Percentiles rank a stretch among this genome's conserved stretches.
phyloP scores from a whole-genome alignment of 2,888 invertebrate species.

The Leptinotarsa juncta region DNA sequence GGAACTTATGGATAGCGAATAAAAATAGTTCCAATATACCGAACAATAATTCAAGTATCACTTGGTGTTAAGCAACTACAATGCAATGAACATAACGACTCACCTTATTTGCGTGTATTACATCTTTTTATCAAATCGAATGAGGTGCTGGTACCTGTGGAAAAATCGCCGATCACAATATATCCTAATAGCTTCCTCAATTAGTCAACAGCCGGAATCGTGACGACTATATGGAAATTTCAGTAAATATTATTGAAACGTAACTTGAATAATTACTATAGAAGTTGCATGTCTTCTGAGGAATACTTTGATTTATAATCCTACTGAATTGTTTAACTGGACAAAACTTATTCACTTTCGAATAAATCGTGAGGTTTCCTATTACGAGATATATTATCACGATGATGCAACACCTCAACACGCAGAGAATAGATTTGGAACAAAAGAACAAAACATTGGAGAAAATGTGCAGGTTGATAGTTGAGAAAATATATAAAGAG shows the following conservation, averaged over 20 bases:
- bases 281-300: not conserved
- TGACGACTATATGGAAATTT: conserved; percentile 1
- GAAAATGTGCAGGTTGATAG: too few species aligned
- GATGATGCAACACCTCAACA: too few species aligned
- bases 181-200: conserved; percentile 2
- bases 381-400: too few species aligned
- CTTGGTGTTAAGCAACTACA: not conserved
- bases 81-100: not conserved
- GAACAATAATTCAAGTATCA: not conserved
- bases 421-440: too few species aligned
- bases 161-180: not conserved
- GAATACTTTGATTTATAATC: not conserved
- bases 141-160: conserved; percentile 17
- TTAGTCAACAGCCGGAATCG: not conserved
- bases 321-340: not conserved
- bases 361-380: not conserved
- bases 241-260: not conserved
- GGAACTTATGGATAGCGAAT: not conserved
- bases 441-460: too few species aligned
- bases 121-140: conserved; percentile 6
- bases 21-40: not conserved
- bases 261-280: not conserved
- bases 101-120: not conserved
- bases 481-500: too few species aligned
- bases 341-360: not conserved